phyloP scores from a whole-genome alignment of 2,888 invertebrate species.

The Agrotis clavis region DNA sequence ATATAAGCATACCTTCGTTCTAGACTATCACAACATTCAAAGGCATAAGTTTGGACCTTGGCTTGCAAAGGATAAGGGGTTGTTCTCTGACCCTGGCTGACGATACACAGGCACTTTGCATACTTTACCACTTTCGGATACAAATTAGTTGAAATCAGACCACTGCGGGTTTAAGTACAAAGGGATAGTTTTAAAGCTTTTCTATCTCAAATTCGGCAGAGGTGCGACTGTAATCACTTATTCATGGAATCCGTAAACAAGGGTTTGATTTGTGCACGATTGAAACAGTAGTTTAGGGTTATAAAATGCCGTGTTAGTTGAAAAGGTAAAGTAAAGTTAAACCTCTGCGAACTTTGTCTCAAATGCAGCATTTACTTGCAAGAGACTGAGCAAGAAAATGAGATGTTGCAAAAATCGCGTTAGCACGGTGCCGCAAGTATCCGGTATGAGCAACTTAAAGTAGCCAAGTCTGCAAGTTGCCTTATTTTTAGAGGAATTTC shows the following conservation, averaged over 20 bases:
- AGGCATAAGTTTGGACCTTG: constrained; percentile 89
- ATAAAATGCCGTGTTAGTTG: not conserved
- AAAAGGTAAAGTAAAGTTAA: not conserved
- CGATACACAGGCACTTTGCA: constrained; percentile 33
- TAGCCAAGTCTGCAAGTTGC: constrained; percentile 49
- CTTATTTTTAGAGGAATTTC: constrained; percentile 36
- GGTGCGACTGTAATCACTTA: not conserved
- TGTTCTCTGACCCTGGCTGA: constrained; percentile 49
- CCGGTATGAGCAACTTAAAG: constrained; percentile 4
- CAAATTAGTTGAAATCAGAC: constrained; percentile 13
- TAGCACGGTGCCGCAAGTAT: not conserved
- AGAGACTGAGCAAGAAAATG: not conserved
- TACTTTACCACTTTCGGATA: constrained; percentile 32
- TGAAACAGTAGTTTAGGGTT: not conserved
- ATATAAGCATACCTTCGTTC: constrained; percentile 76
- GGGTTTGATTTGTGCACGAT: not conserved
- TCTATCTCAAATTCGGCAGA: constrained; percentile 10
- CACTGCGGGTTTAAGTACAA: not conserved
- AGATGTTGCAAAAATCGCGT: constrained; percentile 13
- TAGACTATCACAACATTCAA: constrained; percentile 89
- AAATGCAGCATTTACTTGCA: constrained; percentile 23
- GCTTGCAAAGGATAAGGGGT: constrained; percentile 82
- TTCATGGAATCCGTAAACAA: too few species aligned
- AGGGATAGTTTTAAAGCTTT: constrained; percentile 4
- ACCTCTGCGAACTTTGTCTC: not conserved